Conservation (phyloP, 2,797 vertebrate species). For the Pampus argenteus region DNA sequence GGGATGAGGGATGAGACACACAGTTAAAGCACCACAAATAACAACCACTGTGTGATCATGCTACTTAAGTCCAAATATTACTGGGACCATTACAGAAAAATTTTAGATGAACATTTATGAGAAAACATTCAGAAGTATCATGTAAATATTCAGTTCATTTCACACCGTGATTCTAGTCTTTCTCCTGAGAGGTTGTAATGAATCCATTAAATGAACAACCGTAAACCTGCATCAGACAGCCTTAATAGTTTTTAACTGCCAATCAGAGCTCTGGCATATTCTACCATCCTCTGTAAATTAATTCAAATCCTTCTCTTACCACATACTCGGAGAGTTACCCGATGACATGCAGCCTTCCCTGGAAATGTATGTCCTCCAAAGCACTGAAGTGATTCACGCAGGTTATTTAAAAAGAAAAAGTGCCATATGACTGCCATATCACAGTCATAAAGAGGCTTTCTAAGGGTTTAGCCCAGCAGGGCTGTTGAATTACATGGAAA, state of each 20-base stretch:
- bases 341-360: slow-evolving; percentile 63
- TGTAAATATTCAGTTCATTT: slow-evolving; percentile 60
- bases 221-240: slow-evolving; percentile 70
- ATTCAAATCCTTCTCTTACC: slow-evolving; percentile 72
- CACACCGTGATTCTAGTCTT: slow-evolving; percentile 39
- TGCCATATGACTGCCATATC: slow-evolving; percentile 61
- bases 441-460: slow-evolving; percentile 68
- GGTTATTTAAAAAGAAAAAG: slow-evolving; percentile 76
- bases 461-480: slow-evolving; percentile 70
- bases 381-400: slow-evolving; percentile 66
- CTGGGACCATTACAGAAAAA: no score
- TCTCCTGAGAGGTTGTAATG: slow-evolving; percentile 55
- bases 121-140: slow-evolving; percentile 35
- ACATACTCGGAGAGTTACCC: slow-evolving; percentile 46
- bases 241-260: slow-evolving; percentile 77
- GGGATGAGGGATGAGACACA: no score
- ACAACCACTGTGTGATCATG: no score
- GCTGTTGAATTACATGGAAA: slow-evolving; percentile 64
- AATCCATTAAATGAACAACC: slow-evolving; percentile 75
- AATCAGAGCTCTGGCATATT: slow-evolving; percentile 70
- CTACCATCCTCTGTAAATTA: slow-evolving; percentile 66
- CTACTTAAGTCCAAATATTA: no score
- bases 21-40: no score
- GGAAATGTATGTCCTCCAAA: slow-evolving; percentile 72
- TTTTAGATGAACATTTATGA: no score